phyloP scores from a whole-genome alignment of 2,888 invertebrate genomes.

The Drosophila putrida region DNA sequence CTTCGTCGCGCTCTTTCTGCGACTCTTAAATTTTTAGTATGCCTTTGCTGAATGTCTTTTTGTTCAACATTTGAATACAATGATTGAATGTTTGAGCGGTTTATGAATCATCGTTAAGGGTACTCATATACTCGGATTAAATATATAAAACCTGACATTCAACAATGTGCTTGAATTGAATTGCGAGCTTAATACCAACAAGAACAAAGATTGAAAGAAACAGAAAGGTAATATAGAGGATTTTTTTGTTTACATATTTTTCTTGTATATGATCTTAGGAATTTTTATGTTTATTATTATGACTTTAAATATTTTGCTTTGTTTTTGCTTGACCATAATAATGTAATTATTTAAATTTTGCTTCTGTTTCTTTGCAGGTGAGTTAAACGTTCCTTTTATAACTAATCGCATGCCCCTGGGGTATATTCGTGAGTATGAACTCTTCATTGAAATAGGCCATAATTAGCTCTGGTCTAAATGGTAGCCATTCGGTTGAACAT shows the following conservation, averaged over 20 bases:
- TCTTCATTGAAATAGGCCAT: conserved; percentile 29
- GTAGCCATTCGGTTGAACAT: conserved; percentile 32
- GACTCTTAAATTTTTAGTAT: conserved; percentile 35
- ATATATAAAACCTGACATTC: conserved; percentile 33
- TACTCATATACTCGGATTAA: conserved; percentile 3
- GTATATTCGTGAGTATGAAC: conserved; percentile 68
- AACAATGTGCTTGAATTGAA: conserved; percentile 32
- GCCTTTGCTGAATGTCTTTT: conserved; percentile 43
- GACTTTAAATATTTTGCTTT: conserved; percentile 13
- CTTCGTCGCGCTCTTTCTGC: conserved; percentile 42
- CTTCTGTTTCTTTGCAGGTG: conserved; percentile 72
- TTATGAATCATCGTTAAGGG: conserved; percentile 54
- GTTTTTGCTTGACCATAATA: conserved; percentile 39
- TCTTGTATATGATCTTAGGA: conserved; percentile 18
- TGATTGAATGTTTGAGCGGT: conserved; percentile 50
- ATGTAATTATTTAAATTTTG: conserved; percentile 65
- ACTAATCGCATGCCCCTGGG: conserved; percentile 55
- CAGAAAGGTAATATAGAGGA: conserved; percentile 11
- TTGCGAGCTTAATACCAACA: conserved; percentile 28
- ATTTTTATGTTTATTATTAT: conserved; percentile 36
- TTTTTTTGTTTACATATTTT: conserved; percentile 25
- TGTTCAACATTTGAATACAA: conserved; percentile 50
- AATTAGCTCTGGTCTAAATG: conserved; percentile 55
- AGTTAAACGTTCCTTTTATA: conserved; percentile 65
- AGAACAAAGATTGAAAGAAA: conserved; percentile 13